Conservation (phyloP, 2,888 invertebrate genomes). For the Cerastis rubricosa region DNA sequence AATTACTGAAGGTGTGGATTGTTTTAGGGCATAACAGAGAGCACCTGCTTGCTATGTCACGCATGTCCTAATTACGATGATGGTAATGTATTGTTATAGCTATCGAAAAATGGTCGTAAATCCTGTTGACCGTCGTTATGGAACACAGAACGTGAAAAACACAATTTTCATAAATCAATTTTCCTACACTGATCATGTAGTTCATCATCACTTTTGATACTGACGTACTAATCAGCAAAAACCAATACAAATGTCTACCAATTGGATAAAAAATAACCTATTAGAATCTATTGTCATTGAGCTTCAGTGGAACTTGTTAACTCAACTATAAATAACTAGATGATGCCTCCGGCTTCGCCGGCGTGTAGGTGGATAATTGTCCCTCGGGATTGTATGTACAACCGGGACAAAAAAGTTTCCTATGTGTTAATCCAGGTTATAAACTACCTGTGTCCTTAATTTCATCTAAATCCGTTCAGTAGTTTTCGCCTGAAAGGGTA, state of each 20-base stretch:
- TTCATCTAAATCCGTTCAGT: no score
- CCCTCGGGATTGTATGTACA: no score
- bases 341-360: no score
- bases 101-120: background rate
- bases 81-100: background rate
- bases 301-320: background rate
- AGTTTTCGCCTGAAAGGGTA: no score
- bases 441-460: no score
- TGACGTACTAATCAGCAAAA: background rate
- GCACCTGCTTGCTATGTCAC: constrained; percentile 23
- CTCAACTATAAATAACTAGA: background rate
- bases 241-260: background rate
- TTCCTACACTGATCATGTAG: background rate
- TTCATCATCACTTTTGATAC: background rate
- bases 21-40: constrained; percentile 8
- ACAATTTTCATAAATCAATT: background rate
- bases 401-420: no score
- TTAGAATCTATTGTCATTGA: background rate
- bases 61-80: background rate
- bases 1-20: constrained; percentile 1
- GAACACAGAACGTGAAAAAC: background rate
- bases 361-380: no score
- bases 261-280: background rate
- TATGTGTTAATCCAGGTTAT: no score
- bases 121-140: background rate